These are phyloP conservation scores for Aphyosemion australe DNA, from an alignment of 2,113 vertebrate species.

Conservation along the genomic window DNA sequence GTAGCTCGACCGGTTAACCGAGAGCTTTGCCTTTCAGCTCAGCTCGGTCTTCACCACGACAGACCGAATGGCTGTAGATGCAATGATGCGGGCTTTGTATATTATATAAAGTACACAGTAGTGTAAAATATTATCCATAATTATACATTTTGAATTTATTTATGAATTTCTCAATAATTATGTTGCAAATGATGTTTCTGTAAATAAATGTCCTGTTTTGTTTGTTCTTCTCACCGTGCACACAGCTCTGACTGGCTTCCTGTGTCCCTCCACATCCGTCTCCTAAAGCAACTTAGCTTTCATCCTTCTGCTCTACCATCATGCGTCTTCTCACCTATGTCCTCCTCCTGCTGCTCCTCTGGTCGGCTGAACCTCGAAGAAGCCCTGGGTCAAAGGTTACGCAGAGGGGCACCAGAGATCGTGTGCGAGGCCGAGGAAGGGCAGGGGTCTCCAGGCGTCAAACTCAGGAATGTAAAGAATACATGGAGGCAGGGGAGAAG, in stretches of 20 bases:
- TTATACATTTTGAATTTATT: too few relatives aligned
- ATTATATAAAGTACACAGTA: too few relatives aligned
- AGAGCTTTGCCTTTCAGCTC: too few relatives aligned
- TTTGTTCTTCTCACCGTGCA: conserved; percentile 20
- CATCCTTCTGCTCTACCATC: conserved; percentile 68
- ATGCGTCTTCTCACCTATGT: conserved; percentile 84
- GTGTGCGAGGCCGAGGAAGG: conserved; percentile 66
- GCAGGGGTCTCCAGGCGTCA: conserved; percentile 82
- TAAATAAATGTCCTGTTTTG: too few relatives aligned
- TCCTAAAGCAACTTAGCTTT: conserved; percentile 41
- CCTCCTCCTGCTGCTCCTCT: conserved; percentile 83
- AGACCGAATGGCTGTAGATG: too few relatives aligned
- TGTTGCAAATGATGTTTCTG: too few relatives aligned
- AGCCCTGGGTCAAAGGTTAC: conserved; percentile 43
- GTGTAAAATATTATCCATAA: too few relatives aligned
- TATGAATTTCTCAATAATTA: too few relatives aligned
- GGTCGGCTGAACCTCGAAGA: conserved; percentile 77
- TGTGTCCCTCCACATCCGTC: conserved; percentile 27
- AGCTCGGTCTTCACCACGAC: too few relatives aligned
- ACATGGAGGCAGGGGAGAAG: conserved; percentile 87
- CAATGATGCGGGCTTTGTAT: too few relatives aligned
- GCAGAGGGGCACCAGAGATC: conserved; percentile 40
- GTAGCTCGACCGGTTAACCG: too few relatives aligned
- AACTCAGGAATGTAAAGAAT: conserved; percentile 84
- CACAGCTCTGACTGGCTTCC: conserved; percentile 76